These are phyloP conservation scores for Anguilla anguilla DNA, from an alignment of 2,797 vertebrate genomes.

Conservation along the genomic window DNA sequence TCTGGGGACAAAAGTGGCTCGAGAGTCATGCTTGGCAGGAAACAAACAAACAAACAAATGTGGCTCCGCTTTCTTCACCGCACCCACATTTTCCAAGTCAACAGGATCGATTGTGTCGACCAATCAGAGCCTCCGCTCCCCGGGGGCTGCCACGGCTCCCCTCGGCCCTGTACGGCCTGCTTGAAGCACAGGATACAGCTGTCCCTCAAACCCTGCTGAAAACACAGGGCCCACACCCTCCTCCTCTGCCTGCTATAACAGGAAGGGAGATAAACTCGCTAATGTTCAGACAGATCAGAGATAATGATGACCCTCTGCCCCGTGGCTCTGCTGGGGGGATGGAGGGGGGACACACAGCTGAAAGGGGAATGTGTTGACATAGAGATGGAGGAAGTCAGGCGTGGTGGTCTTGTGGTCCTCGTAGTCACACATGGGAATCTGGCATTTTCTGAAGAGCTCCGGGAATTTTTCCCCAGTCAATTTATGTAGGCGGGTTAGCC, in stretches of 20 bases:
- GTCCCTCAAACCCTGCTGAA: slow-evolving; percentile 44
- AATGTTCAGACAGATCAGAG: slow-evolving; percentile 35
- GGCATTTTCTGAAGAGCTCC: not conserved
- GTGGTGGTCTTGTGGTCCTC: not conserved
- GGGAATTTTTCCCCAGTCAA: not conserved
- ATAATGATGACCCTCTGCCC: slow-evolving; percentile 32
- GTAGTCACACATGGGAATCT: not conserved
- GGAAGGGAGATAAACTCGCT: slow-evolving; percentile 40
- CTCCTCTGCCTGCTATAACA: slow-evolving; percentile 26
- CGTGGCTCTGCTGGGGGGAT: not conserved
- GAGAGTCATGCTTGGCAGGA: slow-evolving; percentile 9
- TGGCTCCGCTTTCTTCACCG: slow-evolving; percentile 26
- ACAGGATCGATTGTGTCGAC: slow-evolving; percentile 47
- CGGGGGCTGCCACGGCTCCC: not conserved
- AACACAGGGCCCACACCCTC: slow-evolving; percentile 27
- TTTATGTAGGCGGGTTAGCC: not conserved
- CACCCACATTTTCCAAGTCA: slow-evolving; percentile 16
- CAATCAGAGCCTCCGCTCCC: slow-evolving; percentile 45
- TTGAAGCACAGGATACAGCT: slow-evolving; percentile 68
- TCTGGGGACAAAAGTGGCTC: not conserved
- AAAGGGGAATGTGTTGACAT: not conserved
- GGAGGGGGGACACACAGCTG: not conserved
- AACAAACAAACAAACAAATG: slow-evolving; percentile 34
- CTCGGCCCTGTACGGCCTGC: slow-evolving; percentile 43
- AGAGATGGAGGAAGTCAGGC: not conserved